These are phyloP conservation scores for Caerostris darwini DNA, from an alignment of 1,140 invertebrate species.

Conservation along the genomic window DNA sequence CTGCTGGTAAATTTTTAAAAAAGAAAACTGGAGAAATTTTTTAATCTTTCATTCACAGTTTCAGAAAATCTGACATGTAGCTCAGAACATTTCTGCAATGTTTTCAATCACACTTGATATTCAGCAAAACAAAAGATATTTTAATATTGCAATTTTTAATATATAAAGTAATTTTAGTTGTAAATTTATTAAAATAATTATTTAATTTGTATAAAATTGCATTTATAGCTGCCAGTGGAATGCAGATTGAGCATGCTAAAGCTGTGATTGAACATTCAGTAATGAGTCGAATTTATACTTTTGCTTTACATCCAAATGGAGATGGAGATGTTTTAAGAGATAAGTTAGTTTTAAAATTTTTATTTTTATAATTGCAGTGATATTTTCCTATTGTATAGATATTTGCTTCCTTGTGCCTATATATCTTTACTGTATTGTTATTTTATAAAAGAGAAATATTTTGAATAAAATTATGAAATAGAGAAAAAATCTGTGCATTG, in stretches of 20 bases:
- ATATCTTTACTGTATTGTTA: no score
- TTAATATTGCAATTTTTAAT: neutral
- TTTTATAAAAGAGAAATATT: no score
- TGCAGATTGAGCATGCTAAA: constrained; percentile 86
- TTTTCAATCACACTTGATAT: neutral
- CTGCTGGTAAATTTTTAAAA: no score
- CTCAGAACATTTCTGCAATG: neutral
- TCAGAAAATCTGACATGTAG: no score
- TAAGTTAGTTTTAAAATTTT: constrained; percentile 85
- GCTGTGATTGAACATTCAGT: constrained; percentile 84
- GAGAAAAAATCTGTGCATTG: no score
- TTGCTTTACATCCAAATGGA: constrained; percentile 97
- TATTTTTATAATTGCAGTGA: no score
- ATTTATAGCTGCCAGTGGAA: constrained; percentile 88
- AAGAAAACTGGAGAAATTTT: no score
- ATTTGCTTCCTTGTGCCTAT: no score
- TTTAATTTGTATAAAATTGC: neutral
- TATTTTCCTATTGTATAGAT: no score
- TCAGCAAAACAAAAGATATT: neutral
- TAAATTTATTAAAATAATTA: neutral
- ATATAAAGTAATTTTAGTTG: no score
- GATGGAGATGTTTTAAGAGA: constrained; percentile 96
- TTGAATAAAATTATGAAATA: no score
- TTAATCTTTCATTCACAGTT: neutral
- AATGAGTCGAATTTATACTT: constrained; percentile 94